phyloP scores from a whole-genome alignment of 2,888 invertebrate species.

The Drosophila mimetica region DNA sequence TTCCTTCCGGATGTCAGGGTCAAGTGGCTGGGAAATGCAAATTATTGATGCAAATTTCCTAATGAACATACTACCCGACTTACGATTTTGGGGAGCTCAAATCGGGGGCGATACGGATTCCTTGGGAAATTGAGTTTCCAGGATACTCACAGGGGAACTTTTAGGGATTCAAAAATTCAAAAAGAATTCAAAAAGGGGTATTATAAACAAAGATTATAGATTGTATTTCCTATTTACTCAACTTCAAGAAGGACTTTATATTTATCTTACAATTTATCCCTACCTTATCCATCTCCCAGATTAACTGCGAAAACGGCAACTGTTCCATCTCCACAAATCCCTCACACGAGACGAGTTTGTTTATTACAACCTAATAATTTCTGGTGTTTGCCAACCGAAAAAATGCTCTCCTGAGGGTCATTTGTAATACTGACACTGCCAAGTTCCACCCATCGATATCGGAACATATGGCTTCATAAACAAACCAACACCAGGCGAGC shows the following conservation, averaged over 20 bases:
- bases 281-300: background rate
- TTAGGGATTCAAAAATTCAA: background rate
- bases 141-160: background rate
- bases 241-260: background rate
- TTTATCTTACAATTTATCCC: no score
- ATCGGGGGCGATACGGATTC: background rate
- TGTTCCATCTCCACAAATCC: background rate
- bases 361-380: slow-evolving; percentile 13
- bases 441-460: slow-evolving; percentile 24
- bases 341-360: background rate
- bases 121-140: background rate
- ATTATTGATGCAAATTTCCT: slow-evolving; percentile 49
- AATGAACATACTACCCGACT: slow-evolving; percentile 36
- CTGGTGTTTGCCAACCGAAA: slow-evolving; percentile 13
- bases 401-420: slow-evolving; percentile 21
- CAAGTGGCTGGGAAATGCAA: slow-evolving; percentile 49
- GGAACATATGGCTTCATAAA: slow-evolving; percentile 35
- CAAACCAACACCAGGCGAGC: slow-evolving; percentile 38
- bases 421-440: slow-evolving; percentile 19
- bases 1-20: slow-evolving; percentile 39
- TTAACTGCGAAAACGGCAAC: background rate
- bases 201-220: background rate
- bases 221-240: no score
- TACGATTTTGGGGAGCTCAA: background rate
- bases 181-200: background rate